Base-by-base conservation (phyloP, 2,888 invertebrate genomes). In the Rhyacophila evoluta region DNA sequence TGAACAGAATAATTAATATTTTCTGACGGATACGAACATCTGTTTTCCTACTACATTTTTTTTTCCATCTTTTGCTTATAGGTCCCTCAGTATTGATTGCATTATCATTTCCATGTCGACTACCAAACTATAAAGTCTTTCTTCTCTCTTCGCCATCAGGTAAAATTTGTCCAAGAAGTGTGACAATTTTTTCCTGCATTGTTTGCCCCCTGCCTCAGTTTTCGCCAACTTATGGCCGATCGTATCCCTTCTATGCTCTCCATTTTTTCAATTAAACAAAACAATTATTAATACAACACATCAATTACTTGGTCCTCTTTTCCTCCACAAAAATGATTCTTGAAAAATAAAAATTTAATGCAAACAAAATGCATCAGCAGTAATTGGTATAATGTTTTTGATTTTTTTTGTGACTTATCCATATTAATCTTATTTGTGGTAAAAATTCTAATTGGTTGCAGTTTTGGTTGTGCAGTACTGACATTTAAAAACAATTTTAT, bases 71-170 rank as follows among this genome's bases (percentile, higher is more conserved):
- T 55, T 33, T 72, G 41, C 33, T 79, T 79, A 72, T 81, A 81
- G 81, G 81, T 79, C 74, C 41, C 41, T 76, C 73, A 77, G 79
- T 81, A 76, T 79, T 74, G 81, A 81, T 29, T 81, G 79, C 73
- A 36, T 79, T 75, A 77, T 81, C 68, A 67, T 81, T 37, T 77
- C 79, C 75, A 68, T 81, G 79, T 81, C 81, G 55, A 36, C 79
- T 10, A 81, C 81, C 79, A 79, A 81, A 73, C 78, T 81, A 55
- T 81, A 79, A 75, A 27, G 37, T 69, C 33, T 36, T 37, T 37
- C 69, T 77, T 71, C 77, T 55, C 25, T 27, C 67, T 41, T 77
- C 33, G 38, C 25, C 73, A 71, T 29, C 74, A 80, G 80, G 80
- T 80, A 80, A 79, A 76, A 11, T 67, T 33, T 67, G 55, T 55